Conservation (phyloP, 2,797 vertebrate genomes). For the Novumbra hubbsi region DNA sequence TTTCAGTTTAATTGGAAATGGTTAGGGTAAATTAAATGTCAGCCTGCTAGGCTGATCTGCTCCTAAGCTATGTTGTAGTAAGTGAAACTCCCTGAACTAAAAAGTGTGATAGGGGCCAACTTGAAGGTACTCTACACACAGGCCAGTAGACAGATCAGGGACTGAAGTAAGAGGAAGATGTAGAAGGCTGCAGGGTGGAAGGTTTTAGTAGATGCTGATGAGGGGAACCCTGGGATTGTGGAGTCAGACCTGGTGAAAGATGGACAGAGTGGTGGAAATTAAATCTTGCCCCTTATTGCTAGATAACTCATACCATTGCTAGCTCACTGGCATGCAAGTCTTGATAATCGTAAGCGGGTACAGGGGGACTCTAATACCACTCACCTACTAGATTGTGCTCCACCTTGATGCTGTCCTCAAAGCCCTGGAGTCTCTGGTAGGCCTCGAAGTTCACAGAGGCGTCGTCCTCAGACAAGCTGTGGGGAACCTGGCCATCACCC, state of each 20-base stretch:
- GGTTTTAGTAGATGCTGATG: conserved; percentile 69
- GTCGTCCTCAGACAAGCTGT: conserved; percentile 76
- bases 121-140: not conserved
- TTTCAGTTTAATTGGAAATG: too few species aligned
- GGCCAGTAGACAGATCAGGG: conserved; percentile 42
- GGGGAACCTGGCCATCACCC: conserved; percentile 72
- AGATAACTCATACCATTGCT: not conserved
- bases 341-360: not conserved
- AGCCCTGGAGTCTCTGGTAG: conserved; percentile 76
- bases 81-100: not conserved
- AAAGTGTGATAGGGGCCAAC: not conserved
- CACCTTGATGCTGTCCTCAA: conserved; percentile 65
- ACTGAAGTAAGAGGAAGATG: conserved; percentile 65
- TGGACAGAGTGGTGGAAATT: not conserved
- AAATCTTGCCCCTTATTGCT: not conserved
- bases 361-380: not conserved
- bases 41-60: too few species aligned
- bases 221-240: conserved; percentile 67
- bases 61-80: too few species aligned
- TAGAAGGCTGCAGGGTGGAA: conserved; percentile 57
- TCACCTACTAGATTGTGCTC: conserved; percentile 67
- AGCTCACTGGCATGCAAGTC: not conserved
- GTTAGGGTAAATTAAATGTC: too few species aligned
- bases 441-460: conserved; percentile 81
- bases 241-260: conserved; percentile 57